Evolutionary conservation across 2,888 invertebrate genomes (phyloP), one percentile per base, ranked within the genome.

Genomic region (Sphaerophoria taeniata): DNA sequence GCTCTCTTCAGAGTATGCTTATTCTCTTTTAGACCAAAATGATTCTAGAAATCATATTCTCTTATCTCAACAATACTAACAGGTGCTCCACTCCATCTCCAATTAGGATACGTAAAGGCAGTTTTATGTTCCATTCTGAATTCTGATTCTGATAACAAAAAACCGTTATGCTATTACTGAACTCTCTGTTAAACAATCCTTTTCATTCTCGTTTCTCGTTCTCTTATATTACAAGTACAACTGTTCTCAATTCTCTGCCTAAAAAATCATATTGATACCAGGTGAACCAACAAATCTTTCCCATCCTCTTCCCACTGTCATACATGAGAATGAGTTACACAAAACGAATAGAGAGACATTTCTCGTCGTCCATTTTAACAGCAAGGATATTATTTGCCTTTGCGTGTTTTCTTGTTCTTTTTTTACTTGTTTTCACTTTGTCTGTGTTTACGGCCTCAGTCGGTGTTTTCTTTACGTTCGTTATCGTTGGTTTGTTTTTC

Each of bases 401-500:
- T 43, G 12, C 31, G 3, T 58, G 16, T 7, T 53, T 9, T 12
- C 45, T 71, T 61, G 43, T 53, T 33, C 3, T 16, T 74, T 24
- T 24, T 11, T 39, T 16, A 63, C 47, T 67, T 31, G 5, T 39
- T 7, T 9, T 39, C 43, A 2, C 65, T 49, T 16, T 34, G 47
- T 33, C 34, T 65, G 51, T 36, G 45, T 33, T 36, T 3, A 36
- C 39, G 14, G 39, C 36, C 53, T 36, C 14, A 24, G 24, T 24
- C 24, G 24, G 24, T 45, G 31, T 16, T 69, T 36, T 36, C 34
- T 58, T 53, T 80, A 43, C 55, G 65, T 74, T 63, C 45, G 49
- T 9, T 11, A 77, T 43, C 72, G 77, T 80, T 61, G 74, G 81
- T 73, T 85, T 81, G 81, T 73, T 77, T 77, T 77, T 72, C 76